phyloP scores from a whole-genome alignment of 2,113 vertebrate genomes.

The Brienomyrus longianalis region DNA sequence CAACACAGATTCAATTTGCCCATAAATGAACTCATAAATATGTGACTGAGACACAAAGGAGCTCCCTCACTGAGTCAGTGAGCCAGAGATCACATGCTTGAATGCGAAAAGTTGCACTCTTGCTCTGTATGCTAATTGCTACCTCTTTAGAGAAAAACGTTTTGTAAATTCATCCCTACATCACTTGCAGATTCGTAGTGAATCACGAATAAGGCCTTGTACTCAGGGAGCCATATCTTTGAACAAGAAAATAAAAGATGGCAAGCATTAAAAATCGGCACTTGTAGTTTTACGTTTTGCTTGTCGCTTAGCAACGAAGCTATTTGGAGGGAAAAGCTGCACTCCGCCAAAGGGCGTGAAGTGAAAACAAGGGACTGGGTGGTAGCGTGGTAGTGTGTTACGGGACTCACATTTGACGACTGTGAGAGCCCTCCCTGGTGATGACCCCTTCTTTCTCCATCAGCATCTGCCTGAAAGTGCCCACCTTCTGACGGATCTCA shows the following conservation, averaged over 20 bases:
- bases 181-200: neutral
- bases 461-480: constrained; percentile 95
- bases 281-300: neutral
- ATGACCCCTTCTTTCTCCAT: constrained; percentile 98
- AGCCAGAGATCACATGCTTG: neutral
- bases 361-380: neutral
- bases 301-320: neutral
- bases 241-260: neutral
- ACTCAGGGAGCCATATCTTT: neutral
- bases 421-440: constrained; percentile 81
- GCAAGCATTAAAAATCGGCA: neutral
- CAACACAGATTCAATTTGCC: neutral
- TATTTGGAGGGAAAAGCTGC: neutral
- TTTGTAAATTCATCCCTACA: neutral
- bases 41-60: neutral
- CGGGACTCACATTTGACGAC: constrained; percentile 75
- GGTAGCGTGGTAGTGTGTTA: neutral
- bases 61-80: neutral
- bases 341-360: neutral
- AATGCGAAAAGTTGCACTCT: neutral
- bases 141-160: neutral
- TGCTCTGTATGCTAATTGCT: neutral
- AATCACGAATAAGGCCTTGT: neutral
- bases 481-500: constrained; percentile 92
- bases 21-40: neutral